phyloP scores from a whole-genome alignment of 64 coral and sea anemone genomes.

The Montipora foliosa region DNA sequence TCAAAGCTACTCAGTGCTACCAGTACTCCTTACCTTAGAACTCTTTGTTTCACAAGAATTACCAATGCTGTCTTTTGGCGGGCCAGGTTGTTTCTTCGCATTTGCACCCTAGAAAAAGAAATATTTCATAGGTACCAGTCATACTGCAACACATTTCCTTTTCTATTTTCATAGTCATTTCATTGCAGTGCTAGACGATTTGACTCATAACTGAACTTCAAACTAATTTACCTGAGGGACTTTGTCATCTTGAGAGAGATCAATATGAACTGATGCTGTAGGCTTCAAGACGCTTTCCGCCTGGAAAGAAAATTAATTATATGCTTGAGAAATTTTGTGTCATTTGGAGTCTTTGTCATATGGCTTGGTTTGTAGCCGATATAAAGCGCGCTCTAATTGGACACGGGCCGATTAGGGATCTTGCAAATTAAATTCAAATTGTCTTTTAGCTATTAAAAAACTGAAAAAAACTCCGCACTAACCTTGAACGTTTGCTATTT shows the following conservation, averaged over 20 bases:
- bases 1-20: not conserved
- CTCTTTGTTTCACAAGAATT: no score
- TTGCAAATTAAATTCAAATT: not conserved
- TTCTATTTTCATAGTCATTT: not conserved
- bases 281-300: not conserved
- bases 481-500: not conserved
- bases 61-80: not conserved
- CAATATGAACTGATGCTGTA: not conserved
- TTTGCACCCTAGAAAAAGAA: not conserved
- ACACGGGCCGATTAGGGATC: not conserved
- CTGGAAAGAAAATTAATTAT: not conserved
- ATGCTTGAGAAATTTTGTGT: not conserved
- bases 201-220: not conserved
- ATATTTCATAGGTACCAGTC: not conserved
- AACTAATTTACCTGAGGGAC: not conserved
- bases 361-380: not conserved
- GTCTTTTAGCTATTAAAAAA: not conserved
- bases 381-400: not conserved
- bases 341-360: not conserved
- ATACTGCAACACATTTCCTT: not conserved
- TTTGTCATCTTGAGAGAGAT: not conserved
- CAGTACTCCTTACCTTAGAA: not conserved
- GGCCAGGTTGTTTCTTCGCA: not conserved
- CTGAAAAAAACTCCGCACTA: not conserved
- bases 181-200: not conserved